Percentiles rank a stretch among this genome's conserved stretches.
phyloP scores from a whole-genome alignment of 2,888 invertebrate species.

The Leistus spinibarbis region DNA sequence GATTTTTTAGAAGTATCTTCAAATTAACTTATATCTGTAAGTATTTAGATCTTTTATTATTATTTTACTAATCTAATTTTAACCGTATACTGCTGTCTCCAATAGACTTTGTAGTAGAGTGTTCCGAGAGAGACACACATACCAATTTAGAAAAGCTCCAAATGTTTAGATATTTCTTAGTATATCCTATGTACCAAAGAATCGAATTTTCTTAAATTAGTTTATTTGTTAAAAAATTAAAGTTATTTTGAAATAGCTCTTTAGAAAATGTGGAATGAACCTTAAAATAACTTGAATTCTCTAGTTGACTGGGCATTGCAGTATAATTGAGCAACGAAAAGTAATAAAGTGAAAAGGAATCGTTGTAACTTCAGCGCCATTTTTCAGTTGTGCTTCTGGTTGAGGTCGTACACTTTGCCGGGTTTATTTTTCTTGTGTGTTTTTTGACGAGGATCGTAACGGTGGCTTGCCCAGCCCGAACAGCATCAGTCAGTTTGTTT shows the following conservation, averaged over 20 bases:
- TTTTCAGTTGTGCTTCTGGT: not conserved
- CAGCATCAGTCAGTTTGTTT: not conserved
- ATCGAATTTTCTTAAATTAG: no score
- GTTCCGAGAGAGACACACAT: no score
- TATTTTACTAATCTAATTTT: no score
- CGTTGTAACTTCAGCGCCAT: not conserved
- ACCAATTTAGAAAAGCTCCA: no score
- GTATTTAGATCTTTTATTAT: no score
- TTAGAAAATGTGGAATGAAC: not conserved
- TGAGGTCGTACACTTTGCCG: not conserved
- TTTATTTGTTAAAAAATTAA: not conserved
- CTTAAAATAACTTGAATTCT: not conserved
- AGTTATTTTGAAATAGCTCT: not conserved
- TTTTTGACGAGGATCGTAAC: not conserved
- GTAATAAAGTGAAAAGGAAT: not conserved
- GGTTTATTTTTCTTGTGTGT: conserved; percentile 4
- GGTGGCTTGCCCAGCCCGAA: not conserved
- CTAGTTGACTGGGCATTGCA: not conserved
- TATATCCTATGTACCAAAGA: no score
- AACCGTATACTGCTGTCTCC: no score
- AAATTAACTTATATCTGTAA: no score
- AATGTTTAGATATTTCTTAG: no score
- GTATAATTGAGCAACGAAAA: not conserved
- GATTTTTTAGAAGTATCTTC: no score
- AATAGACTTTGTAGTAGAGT: no score